These are phyloP conservation scores for Dicycla oo DNA, from an alignment of 2,888 invertebrate genomes.

Conservation along the genomic window DNA sequence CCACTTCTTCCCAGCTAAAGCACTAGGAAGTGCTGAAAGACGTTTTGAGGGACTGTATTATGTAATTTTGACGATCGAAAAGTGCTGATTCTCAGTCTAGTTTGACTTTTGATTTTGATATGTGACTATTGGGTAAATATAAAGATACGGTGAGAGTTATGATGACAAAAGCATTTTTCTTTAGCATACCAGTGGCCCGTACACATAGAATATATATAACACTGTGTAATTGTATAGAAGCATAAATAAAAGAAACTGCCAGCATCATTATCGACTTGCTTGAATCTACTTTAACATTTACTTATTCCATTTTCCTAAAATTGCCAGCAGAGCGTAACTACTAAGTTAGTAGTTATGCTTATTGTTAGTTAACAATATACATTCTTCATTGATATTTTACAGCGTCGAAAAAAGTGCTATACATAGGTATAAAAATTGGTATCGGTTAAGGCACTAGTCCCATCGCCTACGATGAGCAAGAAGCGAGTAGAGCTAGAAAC, in stretches of 20 bases:
- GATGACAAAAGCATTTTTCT: not conserved
- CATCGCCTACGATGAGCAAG: no score
- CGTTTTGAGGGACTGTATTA: no score
- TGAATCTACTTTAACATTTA: not conserved
- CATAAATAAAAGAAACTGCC: not conserved
- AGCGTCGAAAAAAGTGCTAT: not conserved
- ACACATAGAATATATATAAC: not conserved
- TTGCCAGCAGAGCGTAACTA: not conserved
- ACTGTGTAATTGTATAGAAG: not conserved
- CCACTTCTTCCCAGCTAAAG: no score
- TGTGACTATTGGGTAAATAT: not conserved
- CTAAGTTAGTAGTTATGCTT: no score
- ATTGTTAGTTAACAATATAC: not conserved
- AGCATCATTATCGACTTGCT: not conserved
- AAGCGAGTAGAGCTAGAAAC: no score
- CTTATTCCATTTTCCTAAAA: not conserved
- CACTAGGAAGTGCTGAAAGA: no score
- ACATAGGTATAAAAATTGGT: constrained; percentile 6
- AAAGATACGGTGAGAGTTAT: not conserved
- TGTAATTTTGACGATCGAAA: no score
- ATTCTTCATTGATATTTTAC: not conserved
- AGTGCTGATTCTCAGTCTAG: no score
- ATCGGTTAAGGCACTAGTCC: no score
- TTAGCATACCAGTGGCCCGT: not conserved
- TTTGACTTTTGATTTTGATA: no score